Evolutionary conservation across 2,797 vertebrate species (phyloP), one percentile per base, ranked within the genome.

Genomic region (Ctenochaetus hawaiiensis): DNA sequence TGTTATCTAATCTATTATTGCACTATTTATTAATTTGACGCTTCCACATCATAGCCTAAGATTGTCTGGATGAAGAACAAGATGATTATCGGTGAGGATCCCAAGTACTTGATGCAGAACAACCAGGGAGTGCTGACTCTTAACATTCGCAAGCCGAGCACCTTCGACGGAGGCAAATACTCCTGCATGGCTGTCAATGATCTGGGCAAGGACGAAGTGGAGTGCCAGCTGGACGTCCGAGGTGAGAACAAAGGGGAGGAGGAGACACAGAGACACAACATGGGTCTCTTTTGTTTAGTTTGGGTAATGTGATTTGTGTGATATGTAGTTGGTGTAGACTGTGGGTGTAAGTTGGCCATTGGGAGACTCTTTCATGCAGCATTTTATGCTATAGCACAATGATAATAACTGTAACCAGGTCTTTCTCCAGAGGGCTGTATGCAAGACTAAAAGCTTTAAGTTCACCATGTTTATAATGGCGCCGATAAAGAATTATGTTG

Each of bases 21-120:
- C 8, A 47, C 68, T 26, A 39, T 64, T 26, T 39, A 14, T 58
- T 34, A 0, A 34, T 62, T 43, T 54, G 8, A 3, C 30, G 67
- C 68, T 37, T 61, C 18, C 2, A 5, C 23, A 26, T 56, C 5
- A 6, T 49, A 99, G 98, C 97, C 98, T 41, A 98, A 97, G 92
- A 96, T 99, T 80, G 88, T 95, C 80, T 99, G 98, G 98, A 96
- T 97, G 94, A 99, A 98, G 94, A 99, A 99, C 67, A 97, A 93
- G 82, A 94, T 98, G 96, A 96, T 98, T 81, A 94, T 99, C 20
- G 94, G 95, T 0, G 92, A 93, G 3, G 95, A 99, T 64, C 97
- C 97, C 66, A 98, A 97, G 81, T 99, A 92, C 91, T 94, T 98
- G 84, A 98, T 96, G 96, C 96, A 96, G 91, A 98, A 97, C 84